phyloP scores from a whole-genome alignment of 2,888 invertebrate genomes.

The Gymnocheta viridis region DNA sequence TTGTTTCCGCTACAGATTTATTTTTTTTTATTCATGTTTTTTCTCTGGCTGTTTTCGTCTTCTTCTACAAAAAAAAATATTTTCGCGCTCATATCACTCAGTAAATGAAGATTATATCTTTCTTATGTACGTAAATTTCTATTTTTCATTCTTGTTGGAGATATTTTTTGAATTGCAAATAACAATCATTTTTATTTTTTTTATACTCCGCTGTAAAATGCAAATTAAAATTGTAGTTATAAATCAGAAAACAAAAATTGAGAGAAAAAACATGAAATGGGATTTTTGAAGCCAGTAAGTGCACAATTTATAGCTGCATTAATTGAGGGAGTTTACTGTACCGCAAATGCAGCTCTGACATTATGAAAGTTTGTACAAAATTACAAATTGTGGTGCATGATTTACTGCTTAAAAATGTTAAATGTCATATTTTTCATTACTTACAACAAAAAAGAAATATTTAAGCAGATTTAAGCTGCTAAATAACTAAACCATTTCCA shows the following conservation, averaged over 20 bases:
- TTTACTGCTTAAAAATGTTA: background rate
- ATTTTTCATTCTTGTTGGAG: background rate
- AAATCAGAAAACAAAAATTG: constrained; percentile 25
- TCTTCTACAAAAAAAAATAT: too few species aligned
- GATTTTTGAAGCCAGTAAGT: constrained; percentile 23
- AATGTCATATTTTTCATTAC: background rate
- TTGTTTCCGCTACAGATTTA: too few species aligned
- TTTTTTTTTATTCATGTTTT: too few species aligned
- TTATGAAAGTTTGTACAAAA: background rate
- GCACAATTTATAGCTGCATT: constrained; percentile 44
- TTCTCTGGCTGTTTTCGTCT: too few species aligned
- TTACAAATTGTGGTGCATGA: background rate
- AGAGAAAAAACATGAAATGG: background rate
- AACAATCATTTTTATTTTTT: background rate
- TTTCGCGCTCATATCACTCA: too few species aligned
- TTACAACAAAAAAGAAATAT: background rate
- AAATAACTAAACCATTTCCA: background rate
- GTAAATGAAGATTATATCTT: too few species aligned
- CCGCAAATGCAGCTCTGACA: background rate
- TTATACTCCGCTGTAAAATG: constrained; percentile 26
- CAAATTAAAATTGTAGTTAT: constrained; percentile 32
- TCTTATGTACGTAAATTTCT: background rate
- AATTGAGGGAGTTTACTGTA: constrained; percentile 5
- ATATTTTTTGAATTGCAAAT: constrained; percentile 18
- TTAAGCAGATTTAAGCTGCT: background rate